Evolutionary conservation across 2,797 vertebrate genomes (phyloP), one percentile per base, ranked within the genome.

Genomic region (Chiroxiphia lanceolata): DNA sequence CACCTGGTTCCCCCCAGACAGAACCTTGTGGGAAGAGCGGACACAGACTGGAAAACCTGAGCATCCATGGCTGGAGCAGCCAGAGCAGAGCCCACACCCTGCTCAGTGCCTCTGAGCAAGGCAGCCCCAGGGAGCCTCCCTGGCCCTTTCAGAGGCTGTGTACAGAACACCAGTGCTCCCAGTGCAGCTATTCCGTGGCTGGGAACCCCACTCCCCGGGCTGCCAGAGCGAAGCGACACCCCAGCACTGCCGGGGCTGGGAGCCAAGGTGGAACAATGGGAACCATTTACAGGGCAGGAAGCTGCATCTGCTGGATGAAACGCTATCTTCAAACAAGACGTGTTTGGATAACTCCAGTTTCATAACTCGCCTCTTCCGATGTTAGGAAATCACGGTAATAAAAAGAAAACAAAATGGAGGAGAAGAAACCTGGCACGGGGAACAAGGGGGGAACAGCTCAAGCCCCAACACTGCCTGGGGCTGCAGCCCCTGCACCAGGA

Each of bases 331-430:
- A 97, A 96, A 96, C 96, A 78, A 95, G 96, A 95, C 29, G 92
- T 96, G 96, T 96, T 96, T 97, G 95, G 96, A 97, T 97, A 97
- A 96, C 93, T 94, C 92, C 93, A 74, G 95, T 94, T 97, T 95
- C 96, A 96, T 96, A 96, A 97, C 90, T 92, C 33, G 15, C 91
- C 80, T 89, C 96, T 96, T 96, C 96, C 68, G 94, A 96, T 48
- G 88, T 92, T 93, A 96, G 96, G 95, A 95, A 96, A 92, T 96
- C 97, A 85, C 22, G 8, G 93, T 67, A 93, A 96, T 95, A 89
- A 92, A 96, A 95, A 68, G 81, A 94, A 94, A 93, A 95, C 71
- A 94, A 84, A 91, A 92, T 47, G 61, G 61, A 86, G 83, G 90
- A 87, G 85, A 89, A 91, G 59, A 68, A 71, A 69, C 81, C 87